phyloP scores from a whole-genome alignment of 2,113 vertebrate genomes.

The Tor tambroides region DNA sequence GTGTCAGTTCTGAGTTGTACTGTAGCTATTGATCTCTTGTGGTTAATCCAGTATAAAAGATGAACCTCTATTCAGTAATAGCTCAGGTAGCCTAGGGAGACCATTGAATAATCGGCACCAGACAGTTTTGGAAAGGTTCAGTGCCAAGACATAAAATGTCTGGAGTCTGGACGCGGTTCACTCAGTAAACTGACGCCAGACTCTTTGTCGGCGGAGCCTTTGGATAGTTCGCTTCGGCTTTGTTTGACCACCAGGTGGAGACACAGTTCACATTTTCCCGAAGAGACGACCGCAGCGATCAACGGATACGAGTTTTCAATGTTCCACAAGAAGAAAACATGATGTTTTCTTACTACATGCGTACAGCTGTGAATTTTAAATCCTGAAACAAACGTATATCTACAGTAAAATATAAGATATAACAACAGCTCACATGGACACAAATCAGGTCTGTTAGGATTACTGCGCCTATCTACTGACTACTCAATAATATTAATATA shows the following conservation, averaged over 20 bases:
- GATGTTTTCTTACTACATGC: background rate
- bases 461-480: background rate
- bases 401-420: background rate
- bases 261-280: slow-evolving; percentile 63
- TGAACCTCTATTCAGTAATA: background rate
- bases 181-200: slow-evolving; percentile 6
- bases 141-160: background rate
- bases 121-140: slow-evolving; percentile 20
- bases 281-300: background rate
- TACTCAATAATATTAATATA: background rate
- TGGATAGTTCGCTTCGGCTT: background rate
- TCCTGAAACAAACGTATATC: background rate
- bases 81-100: slow-evolving; percentile 20
- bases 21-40: background rate
- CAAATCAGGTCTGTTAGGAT: background rate
- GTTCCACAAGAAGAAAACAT: background rate
- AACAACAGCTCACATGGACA: background rate
- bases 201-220: background rate
- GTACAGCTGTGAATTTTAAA: background rate
- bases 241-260: slow-evolving; percentile 67
- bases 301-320: background rate
- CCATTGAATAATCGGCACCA: slow-evolving; percentile 21
- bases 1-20: background rate
- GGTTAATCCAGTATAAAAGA: background rate
- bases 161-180: slow-evolving; percentile 32